phyloP scores from a whole-genome alignment of 2,888 invertebrate genomes.

The Anthoptus insignis region DNA sequence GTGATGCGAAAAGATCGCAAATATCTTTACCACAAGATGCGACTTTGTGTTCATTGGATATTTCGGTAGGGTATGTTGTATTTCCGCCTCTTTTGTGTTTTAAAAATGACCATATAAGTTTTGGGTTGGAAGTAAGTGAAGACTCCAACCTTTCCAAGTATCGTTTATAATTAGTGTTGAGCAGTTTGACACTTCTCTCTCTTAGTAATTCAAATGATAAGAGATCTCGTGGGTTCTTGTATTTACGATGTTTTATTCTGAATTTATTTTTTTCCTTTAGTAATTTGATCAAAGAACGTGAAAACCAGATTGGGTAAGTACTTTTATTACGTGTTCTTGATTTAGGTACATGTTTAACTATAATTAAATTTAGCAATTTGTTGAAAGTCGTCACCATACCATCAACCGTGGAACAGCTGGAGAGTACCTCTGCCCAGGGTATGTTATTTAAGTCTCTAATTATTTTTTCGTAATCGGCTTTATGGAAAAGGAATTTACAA shows the following conservation, averaged over 20 bases:
- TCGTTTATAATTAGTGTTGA: background rate
- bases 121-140: slow-evolving; percentile 34
- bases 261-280: slow-evolving; percentile 37
- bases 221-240: slow-evolving; percentile 40
- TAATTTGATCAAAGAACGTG: slow-evolving; percentile 15
- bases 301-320: slow-evolving; percentile 42
- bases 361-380: background rate
- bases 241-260: slow-evolving; percentile 35
- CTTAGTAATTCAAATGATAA: slow-evolving; percentile 23
- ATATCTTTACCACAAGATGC: background rate
- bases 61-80: slow-evolving; percentile 34
- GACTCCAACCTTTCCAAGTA: slow-evolving; percentile 32
- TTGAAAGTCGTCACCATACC: slow-evolving; percentile 14
- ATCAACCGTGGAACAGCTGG: background rate
- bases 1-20: background rate
- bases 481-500: slow-evolving; percentile 23
- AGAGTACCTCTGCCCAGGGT: slow-evolving; percentile 2
- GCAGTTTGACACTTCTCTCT: slow-evolving; percentile 6
- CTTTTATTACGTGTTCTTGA: background rate
- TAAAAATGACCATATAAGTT: slow-evolving; percentile 42
- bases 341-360: slow-evolving; percentile 20
- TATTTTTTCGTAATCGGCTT: slow-evolving; percentile 37
- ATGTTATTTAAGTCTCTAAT: slow-evolving; percentile 11
- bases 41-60: slow-evolving; percentile 14
- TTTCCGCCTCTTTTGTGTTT: slow-evolving; percentile 31